Evolutionary conservation across 2,797 vertebrate species (phyloP), one percentile per base, ranked within the genome.

Genomic region (Neomorphus geoffroyi): DNA sequence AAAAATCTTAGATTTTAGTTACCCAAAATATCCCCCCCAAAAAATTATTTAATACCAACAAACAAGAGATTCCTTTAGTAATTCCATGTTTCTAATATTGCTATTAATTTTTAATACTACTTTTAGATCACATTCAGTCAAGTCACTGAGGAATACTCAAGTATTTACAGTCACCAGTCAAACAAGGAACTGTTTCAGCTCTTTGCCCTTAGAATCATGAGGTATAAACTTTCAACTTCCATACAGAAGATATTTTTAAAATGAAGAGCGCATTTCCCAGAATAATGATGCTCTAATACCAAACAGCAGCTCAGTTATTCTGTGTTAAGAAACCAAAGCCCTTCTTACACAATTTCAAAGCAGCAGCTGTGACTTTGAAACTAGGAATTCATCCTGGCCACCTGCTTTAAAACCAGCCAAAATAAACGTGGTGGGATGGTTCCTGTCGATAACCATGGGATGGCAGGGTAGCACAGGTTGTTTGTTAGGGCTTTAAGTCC

Each of bases 261-360:
- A 80, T 3, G 22, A 95, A 93, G 94, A 90, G 74, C 24, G 45
- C 86, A 93, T 87, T 96, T 95, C 95, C 95, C 96, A 95, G 94
- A 95, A 97, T 95, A 94, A 96, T 90, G 92, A 94, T 97, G 94
- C 74, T 94, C 90, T 97, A 96, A 96, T 97, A 91, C 93, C 83
- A 96, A 96, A 92, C 83, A 96, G 95, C 96, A 97, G 96, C 96
- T 96, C 92, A 92, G 94, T 85, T 95, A 96, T 94, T 96, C 85
- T 94, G 93, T 83, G 81, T 94, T 80, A 94, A 94, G 96, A 97
- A 96, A 97, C 93, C 92, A 95, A 96, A 96, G 95, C 90, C 92
- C 94, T 95, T 96, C 96, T 95, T 97, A 97, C 96, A 97, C 94
- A 77, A 78, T 96, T 95, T 96, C 96, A 97, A 96, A 97, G 96